phyloP scores from a whole-genome alignment of 2,888 invertebrate species.

The Nomada hirtipes region DNA sequence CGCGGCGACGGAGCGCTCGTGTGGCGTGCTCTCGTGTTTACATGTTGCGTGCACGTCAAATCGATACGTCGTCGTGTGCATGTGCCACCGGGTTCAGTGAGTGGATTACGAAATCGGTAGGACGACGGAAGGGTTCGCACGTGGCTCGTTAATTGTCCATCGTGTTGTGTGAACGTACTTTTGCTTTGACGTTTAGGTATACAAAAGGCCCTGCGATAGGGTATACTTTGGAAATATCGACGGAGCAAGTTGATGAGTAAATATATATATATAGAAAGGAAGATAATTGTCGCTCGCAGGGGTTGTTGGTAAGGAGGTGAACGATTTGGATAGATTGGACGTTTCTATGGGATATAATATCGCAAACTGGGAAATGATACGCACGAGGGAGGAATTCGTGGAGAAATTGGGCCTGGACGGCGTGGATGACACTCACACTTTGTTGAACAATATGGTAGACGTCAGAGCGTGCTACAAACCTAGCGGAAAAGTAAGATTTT shows the following conservation, averaged over 20 bases:
- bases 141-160: constrained; percentile 41
- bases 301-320: constrained; percentile 1
- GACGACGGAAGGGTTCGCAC: constrained; percentile 38
- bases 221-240: constrained; percentile 1
- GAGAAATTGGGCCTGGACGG: constrained; percentile 78
- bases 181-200: constrained; percentile 20
- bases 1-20: constrained; percentile 4
- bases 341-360: constrained; percentile 70
- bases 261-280: neutral
- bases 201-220: neutral
- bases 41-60: constrained; percentile 62
- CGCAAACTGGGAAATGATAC: constrained; percentile 68
- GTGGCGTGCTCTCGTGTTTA: constrained; percentile 57
- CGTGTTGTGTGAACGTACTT: neutral
- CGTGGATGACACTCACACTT: constrained; percentile 77
- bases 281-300: neutral
- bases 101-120: constrained; percentile 51
- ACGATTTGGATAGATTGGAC: constrained; percentile 9
- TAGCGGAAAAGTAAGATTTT: constrained; percentile 81
- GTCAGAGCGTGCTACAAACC: constrained; percentile 84
- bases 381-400: constrained; percentile 69
- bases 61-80: constrained; percentile 58
- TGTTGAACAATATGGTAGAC: constrained; percentile 83
- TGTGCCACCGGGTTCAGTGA: constrained; percentile 45
- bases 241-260: neutral